These are phyloP conservation scores for Cercopithecus mitis DNA, from an alignment of 2,797 vertebrate species.

Conservation along the genomic window DNA sequence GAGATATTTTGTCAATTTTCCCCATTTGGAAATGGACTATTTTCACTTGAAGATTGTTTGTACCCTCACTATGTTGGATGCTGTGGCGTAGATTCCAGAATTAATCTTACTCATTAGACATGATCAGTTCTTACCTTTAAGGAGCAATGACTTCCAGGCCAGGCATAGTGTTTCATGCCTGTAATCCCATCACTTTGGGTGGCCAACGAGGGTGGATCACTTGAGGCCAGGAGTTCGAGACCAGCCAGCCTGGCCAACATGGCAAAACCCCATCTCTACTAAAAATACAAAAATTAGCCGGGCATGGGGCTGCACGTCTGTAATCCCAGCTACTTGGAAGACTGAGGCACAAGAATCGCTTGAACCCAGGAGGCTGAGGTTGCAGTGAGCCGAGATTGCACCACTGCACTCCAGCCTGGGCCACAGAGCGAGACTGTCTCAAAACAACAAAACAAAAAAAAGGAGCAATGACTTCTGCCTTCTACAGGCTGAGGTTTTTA, in stretches of 20 bases:
- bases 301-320: not conserved
- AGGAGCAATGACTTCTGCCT: not conserved
- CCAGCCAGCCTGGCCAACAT: not conserved
- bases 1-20: conserved; percentile 42
- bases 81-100: conserved; percentile 34
- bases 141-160: conserved; percentile 12
- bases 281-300: not conserved
- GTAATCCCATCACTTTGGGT: no score
- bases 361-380: not conserved
- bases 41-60: conserved; percentile 52
- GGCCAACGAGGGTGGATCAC: not conserved
- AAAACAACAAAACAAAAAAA: not conserved
- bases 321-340: not conserved
- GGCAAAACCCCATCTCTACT: not conserved
- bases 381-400: not conserved
- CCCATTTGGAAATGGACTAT: conserved; percentile 2
- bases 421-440: not conserved
- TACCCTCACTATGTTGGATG: not conserved
- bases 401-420: not conserved
- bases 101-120: conserved; percentile 42
- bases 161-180: not conserved
- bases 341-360: not conserved
- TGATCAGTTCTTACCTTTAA: conserved; percentile 39
- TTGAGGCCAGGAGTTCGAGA: not conserved
- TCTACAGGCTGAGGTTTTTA: conserved; percentile 22